Base-by-base conservation (phyloP, 2,888 invertebrate species). In the Dendrolimus houi region DNA sequence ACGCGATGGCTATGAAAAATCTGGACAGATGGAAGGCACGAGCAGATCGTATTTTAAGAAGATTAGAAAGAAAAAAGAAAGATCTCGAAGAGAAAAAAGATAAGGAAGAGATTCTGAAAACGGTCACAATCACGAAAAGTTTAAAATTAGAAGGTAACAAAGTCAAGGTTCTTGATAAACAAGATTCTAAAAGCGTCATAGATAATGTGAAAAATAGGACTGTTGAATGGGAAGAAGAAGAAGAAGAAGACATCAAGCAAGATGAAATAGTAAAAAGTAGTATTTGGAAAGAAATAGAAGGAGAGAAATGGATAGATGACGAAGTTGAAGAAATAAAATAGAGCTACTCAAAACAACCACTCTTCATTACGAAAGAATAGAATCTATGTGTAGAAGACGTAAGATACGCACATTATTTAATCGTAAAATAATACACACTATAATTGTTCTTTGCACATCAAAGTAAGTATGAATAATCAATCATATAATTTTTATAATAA, bases 1-100 rank as follows among this genome's bases (percentile, higher is more conserved):
- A 94, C 56, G 90, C 92, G 9, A 95, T 95, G 87, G 95, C 77
- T 71, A 87, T 70, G 76, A 92, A 65, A 93, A 96, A 87, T 83
- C 66, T 84, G 2, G 67, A 74, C 0, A 66, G 66, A 9, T 85
- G 85, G 85, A 74, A 74, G 59, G 60, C 64, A 1, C 71, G 66
- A 56, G 79, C 77, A 8, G 64, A 69, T 2, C 60, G 54, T 41
- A 62, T 73, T 8, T 10, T 59, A 29, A 57, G 52, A 9, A 64
- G 59, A 7, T n/a, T 54, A 1, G 59, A 60, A 56, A 52, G 14
- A 14, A 56, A 58, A 12, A 10, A 55, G 8, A n/a, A 8, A 7
- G 53, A 53, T 47, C 42, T 47, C 13, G 53, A 54, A 1, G 59
- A 57, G 2, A 53, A 54, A 7, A 53, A 55, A 29, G 7, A 56